Conservation (phyloP, 2,113 vertebrate genomes). For the Empidonax traillii region DNA sequence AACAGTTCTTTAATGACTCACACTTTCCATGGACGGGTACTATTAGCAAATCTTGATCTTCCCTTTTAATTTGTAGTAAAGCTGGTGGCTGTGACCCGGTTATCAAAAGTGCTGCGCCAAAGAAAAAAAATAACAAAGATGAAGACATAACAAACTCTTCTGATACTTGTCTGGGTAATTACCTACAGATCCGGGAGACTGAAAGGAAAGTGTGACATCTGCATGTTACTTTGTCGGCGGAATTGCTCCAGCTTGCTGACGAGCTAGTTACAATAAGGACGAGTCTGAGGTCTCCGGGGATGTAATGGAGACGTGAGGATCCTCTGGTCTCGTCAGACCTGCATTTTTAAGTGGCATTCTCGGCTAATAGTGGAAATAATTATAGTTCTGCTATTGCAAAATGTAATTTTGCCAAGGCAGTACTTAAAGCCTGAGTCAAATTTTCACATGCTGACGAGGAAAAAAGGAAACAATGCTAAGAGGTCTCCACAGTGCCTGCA, state of each 20-base stretch:
- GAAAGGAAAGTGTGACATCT: not conserved
- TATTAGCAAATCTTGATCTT: not conserved
- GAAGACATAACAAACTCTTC: not conserved
- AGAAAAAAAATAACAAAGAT: not conserved
- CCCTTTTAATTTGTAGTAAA: not conserved
- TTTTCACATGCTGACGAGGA: slow-evolving; percentile 18
- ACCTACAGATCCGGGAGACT: not conserved
- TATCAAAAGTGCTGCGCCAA: not conserved
- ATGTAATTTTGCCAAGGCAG: not conserved
- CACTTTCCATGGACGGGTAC: not conserved
- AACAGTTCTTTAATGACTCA: not conserved
- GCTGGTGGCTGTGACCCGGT: not conserved
- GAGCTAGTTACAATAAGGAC: not conserved
- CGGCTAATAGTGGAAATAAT: not conserved
- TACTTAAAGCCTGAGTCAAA: not conserved
- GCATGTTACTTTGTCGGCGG: not conserved
- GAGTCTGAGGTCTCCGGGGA: not conserved
- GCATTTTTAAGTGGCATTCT: not conserved
- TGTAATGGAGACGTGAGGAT: not conserved
- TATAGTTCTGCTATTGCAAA: not conserved
- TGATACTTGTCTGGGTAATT: not conserved
- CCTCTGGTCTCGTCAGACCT: not conserved
- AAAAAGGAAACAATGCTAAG: not conserved
- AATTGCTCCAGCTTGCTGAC: not conserved
- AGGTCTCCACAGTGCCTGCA: not conserved